Conservation (phyloP, 2,888 invertebrate genomes). For the Sinopyrophorus schimmeli region DNA sequence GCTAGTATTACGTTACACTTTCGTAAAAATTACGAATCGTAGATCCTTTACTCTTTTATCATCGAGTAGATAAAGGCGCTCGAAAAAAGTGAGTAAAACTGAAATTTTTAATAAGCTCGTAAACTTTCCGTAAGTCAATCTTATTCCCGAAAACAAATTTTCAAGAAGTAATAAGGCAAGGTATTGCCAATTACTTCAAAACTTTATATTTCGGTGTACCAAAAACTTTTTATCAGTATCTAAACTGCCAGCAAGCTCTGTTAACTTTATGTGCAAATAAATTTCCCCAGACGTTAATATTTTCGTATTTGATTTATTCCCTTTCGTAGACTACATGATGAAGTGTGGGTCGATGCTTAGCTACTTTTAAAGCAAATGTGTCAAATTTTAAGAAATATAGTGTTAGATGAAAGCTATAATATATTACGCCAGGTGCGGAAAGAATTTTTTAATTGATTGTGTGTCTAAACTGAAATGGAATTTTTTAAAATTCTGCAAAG, state of each 20-base stretch:
- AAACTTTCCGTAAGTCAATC: slow-evolving; percentile 11
- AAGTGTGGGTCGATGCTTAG: slow-evolving; percentile 26
- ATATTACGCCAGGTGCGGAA: slow-evolving; percentile 12
- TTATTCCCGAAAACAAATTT: slow-evolving; percentile 7
- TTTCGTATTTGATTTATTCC: slow-evolving; percentile 28
- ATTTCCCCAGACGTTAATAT: slow-evolving; percentile 28
- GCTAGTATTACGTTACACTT: no score
- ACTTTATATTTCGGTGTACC: slow-evolving; percentile 16
- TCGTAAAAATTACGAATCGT: no score
- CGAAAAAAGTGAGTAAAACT: no score
- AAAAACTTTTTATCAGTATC: slow-evolving; percentile 20
- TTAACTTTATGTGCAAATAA: slow-evolving; percentile 28
- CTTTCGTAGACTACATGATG: slow-evolving; percentile 24
- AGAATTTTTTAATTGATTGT: no score
- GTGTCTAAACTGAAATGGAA: no score
- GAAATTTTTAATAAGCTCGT: slow-evolving; percentile 9
- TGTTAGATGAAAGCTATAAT: slow-evolving; percentile 5
- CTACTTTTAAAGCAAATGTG: slow-evolving; percentile 27
- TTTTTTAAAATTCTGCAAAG: background rate
- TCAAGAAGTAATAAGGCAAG: slow-evolving; percentile 7
- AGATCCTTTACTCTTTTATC: no score
- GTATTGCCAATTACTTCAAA: slow-evolving; percentile 15
- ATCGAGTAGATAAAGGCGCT: no score
- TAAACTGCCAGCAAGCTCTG: slow-evolving; percentile 22
- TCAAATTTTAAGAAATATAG: slow-evolving; percentile 20